A percentile compares a stretch with the other conserved stretches of the same genome.
phyloP scores from a whole-genome alignment of 1,140 invertebrate genomes.

The Cherax quadricarinatus region DNA sequence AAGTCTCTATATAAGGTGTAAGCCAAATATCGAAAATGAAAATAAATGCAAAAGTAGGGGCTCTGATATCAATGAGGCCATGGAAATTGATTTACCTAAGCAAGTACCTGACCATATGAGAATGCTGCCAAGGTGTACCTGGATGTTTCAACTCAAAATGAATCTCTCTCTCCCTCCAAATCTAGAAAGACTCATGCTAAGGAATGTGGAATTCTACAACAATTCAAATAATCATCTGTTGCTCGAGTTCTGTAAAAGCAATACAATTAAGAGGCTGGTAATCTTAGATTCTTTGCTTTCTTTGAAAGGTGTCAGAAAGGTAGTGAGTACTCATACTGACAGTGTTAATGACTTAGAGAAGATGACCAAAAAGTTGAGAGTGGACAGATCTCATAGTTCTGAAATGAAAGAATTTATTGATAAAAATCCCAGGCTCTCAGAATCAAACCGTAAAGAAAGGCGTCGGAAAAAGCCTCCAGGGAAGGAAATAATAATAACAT shows the following conservation, averaged over 20 bases:
- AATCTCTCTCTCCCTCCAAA: background rate
- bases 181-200: slow-evolving; percentile 35
- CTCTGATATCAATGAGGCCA: background rate
- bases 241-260: background rate
- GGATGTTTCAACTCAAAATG: slow-evolving; percentile 12
- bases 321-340: background rate
- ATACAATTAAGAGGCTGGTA: background rate
- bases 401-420: background rate
- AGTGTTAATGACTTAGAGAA: background rate
- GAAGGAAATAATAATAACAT: slow-evolving; percentile 47
- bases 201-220: slow-evolving; percentile 43
- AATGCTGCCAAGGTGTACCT: background rate
- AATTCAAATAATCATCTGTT: slow-evolving; percentile 30
- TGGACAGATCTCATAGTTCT: background rate
- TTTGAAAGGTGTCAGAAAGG: slow-evolving; percentile 29
- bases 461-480: slow-evolving; percentile 21
- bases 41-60: background rate
- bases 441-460: background rate
- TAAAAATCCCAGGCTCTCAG: slow-evolving; percentile 9
- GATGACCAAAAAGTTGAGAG: slow-evolving; percentile 27
- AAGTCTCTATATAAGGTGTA: background rate
- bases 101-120: too few relatives aligned
- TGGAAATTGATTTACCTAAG: background rate
- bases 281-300: slow-evolving; percentile 39
- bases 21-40: background rate